A percentile compares a stretch with the other conserved stretches of the same genome.
phyloP scores from a whole-genome alignment of 2,888 invertebrate species.

The Drosophila infuscata region DNA sequence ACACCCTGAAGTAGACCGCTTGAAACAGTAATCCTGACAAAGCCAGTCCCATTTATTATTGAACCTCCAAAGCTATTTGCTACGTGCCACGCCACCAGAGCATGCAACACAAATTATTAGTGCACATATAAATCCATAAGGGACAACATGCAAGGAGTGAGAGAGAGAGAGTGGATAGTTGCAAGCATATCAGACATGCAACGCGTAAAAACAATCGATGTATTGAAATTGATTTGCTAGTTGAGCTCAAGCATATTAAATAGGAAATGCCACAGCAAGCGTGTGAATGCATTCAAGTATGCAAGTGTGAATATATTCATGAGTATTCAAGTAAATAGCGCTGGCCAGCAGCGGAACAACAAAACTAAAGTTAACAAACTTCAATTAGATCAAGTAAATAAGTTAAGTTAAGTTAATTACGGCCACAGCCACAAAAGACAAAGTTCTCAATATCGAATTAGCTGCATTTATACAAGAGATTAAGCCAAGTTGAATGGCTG shows the following conservation, averaged over 20 bases:
- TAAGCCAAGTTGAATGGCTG: slow-evolving; percentile 37
- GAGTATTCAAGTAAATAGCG: slow-evolving; percentile 10
- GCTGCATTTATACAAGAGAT: slow-evolving; percentile 78
- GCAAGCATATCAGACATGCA: slow-evolving; percentile 13
- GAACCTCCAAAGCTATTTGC: slow-evolving; percentile 54
- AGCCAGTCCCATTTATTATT: slow-evolving; percentile 83
- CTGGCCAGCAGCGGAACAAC: not conserved
- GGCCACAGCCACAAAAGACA: slow-evolving; percentile 14
- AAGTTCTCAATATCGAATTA: slow-evolving; percentile 76
- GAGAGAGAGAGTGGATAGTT: not conserved
- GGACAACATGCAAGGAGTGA: slow-evolving; percentile 23
- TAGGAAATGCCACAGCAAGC: slow-evolving; percentile 29
- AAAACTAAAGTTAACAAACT: slow-evolving; percentile 34
- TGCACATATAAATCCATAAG: slow-evolving; percentile 1
- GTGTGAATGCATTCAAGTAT: slow-evolving; percentile 7
- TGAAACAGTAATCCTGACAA: slow-evolving; percentile 83
- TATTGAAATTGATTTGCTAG: slow-evolving; percentile 75
- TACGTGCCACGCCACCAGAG: slow-evolving; percentile 59
- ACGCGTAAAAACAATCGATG: slow-evolving; percentile 35
- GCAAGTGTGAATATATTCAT: slow-evolving; percentile 17
- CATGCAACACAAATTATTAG: slow-evolving; percentile 18
- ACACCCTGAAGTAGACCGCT: slow-evolving; percentile 40
- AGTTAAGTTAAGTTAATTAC: slow-evolving; percentile 40
- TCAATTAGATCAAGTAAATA: slow-evolving; percentile 68
- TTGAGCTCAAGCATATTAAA: slow-evolving; percentile 72